Evolutionary conservation across 2,888 invertebrate genomes (phyloP).

Genomic region (Acheta domesticus): DNA sequence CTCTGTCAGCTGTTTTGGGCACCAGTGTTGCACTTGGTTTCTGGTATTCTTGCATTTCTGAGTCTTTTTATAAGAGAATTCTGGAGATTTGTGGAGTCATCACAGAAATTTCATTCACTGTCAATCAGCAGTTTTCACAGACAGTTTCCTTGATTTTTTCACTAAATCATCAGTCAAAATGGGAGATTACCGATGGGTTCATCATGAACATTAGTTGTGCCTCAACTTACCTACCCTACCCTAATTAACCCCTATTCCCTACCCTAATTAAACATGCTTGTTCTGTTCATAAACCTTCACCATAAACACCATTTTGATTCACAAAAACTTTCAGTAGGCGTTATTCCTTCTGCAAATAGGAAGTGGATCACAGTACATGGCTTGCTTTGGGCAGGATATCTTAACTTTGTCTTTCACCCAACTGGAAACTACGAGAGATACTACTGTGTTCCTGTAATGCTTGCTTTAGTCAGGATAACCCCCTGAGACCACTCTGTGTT

Average conservation of each 20-base stretch:
- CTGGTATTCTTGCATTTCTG: slow-evolving; percentile 32
- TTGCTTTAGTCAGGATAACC: not conserved
- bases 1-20: slow-evolving; percentile 34
- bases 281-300: too few species aligned
- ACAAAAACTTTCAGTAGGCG: too few species aligned
- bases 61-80: slow-evolving; percentile 28
- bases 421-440: not conserved
- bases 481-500: not conserved
- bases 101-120: slow-evolving; percentile 22
- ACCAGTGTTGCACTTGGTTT: slow-evolving; percentile 32
- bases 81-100: slow-evolving; percentile 33
- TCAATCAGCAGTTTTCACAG: not conserved
- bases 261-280: too few species aligned
- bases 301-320: too few species aligned
- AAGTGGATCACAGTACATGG: too few species aligned
- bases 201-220: too few species aligned
- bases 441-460: not conserved
- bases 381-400: too few species aligned
- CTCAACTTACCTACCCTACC: too few species aligned
- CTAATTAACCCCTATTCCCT: too few species aligned
- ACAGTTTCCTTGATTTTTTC: not conserved
- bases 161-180: not conserved
- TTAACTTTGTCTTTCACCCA: not conserved
- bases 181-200: not conserved
- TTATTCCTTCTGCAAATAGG: too few species aligned